Conservation (phyloP, 2,113 vertebrate genomes). For the Psophia crepitans region DNA sequence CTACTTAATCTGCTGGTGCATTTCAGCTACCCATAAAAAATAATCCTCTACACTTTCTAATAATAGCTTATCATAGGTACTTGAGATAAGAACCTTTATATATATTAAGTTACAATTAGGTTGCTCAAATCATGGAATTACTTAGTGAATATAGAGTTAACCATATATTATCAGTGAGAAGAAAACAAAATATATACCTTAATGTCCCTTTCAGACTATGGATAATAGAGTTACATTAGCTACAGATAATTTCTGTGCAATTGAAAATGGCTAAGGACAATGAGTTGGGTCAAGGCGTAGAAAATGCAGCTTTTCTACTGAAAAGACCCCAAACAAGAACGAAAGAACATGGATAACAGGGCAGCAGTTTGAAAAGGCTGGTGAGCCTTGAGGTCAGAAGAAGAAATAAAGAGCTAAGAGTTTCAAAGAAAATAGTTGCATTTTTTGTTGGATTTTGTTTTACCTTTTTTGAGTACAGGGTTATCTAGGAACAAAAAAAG, state of each 20-base stretch:
- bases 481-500: not conserved
- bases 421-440: not conserved
- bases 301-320: not conserved
- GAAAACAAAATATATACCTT: not conserved
- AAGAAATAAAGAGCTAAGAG: not conserved
- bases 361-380: not conserved
- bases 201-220: not conserved
- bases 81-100: not conserved
- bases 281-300: not conserved
- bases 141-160: not conserved
- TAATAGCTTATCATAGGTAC: not conserved
- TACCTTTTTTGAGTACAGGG: not conserved
- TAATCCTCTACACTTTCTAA: not conserved
- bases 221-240: not conserved
- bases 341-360: not conserved
- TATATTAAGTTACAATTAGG: not conserved
- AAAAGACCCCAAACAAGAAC: not conserved
- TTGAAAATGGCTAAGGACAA: not conserved
- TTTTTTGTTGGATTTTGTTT: not conserved
- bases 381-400: not conserved
- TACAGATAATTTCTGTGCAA: not conserved
- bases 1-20: not conserved
- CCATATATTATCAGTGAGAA: not conserved
- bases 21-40: not conserved
- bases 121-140: not conserved